Base-by-base conservation (phyloP, 1,140 invertebrate genomes). In the Trichomalopsis sarcophagae region DNA sequence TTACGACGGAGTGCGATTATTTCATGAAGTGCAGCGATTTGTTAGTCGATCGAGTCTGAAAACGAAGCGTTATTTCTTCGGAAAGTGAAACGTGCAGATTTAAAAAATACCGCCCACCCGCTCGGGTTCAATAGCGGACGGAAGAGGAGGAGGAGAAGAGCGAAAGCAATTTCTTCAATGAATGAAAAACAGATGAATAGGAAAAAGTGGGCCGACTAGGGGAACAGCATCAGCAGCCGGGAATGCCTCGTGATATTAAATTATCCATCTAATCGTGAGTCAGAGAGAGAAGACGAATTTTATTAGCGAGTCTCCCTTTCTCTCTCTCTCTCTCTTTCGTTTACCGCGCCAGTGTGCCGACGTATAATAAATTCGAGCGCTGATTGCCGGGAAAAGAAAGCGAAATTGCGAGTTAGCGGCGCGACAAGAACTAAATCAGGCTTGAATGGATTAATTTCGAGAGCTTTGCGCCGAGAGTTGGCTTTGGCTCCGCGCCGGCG, bases 361-460 rank as follows among this genome's bases (percentile, higher is more conserved):
- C 9, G 10, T 11, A 30, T 55, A 7, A 66, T 82, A 68, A 82
- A 82, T 82, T 76, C 33, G 27, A 82, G 36, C 71, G 47, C 17
- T 68, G 55, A 82, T 82, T 82, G 81, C 55, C 40, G 14, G 40
- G n/a, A 82, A 76, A 82, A 82, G 69, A 81, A 68, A 68, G 27
- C 21, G 30, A 82, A 83, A 83, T 82, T 82, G n/a, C 44, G 55
- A 75, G n/a, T 76, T 55, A 55, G 44, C 4, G 80, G 10, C 27
- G 7, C 23, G 27, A 77, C 55, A 69, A 73, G 44, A 73, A 55
- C 17, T 73, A 79, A 84, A 84, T 84, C 23, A 78, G 7, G 44
- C 23, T 14, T 79, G 40, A 84, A 84, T 79, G 62, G 82, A 69
- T 79, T 84, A 69, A 84, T 84, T 79, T 73, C 27, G 44, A 79